phyloP scores from a whole-genome alignment of 2,113 vertebrate genomes.

The Pomatorhinus ruficollis region DNA sequence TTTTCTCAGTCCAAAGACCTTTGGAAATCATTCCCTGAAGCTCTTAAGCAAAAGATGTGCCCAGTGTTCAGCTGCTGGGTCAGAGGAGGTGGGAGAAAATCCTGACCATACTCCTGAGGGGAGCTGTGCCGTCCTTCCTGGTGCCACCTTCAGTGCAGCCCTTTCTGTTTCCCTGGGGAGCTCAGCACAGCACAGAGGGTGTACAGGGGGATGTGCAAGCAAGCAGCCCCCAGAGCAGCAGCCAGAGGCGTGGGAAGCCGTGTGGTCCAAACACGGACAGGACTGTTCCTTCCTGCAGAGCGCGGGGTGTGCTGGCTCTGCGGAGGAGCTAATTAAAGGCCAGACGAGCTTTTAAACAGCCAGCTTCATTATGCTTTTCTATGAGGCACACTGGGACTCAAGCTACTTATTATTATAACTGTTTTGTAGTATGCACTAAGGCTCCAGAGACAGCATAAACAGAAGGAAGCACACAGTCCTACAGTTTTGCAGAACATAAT shows the following conservation, averaged over 20 bases:
- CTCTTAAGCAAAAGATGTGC: not conserved
- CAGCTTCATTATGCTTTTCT: not conserved
- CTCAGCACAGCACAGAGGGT: accelerated
- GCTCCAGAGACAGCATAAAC: not conserved
- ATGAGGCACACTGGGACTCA: not conserved
- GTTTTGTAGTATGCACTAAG: not conserved
- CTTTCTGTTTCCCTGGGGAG: not conserved
- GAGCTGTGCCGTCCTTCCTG: accelerated
- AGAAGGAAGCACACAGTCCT: not conserved
- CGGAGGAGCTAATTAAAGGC: not conserved
- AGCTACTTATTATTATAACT: not conserved
- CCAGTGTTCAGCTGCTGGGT: not conserved
- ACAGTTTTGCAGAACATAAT: not conserved
- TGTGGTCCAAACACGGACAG: accelerated
- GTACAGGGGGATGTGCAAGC: accelerated
- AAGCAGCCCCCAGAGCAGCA: not conserved
- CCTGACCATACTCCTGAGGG: not conserved
- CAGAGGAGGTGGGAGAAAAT: not conserved
- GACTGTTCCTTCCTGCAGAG: not conserved
- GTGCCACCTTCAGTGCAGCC: no score
- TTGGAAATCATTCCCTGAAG: not conserved
- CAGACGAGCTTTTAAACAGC: not conserved
- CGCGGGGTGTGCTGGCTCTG: not conserved
- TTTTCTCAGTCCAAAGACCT: not conserved
- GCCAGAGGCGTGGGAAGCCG: not conserved